A percentile compares a stretch with the other conserved stretches of the same genome.
Evolutionary conservation across 2,797 vertebrate species (phyloP).

Genomic region (Fundulus diaphanus): DNA sequence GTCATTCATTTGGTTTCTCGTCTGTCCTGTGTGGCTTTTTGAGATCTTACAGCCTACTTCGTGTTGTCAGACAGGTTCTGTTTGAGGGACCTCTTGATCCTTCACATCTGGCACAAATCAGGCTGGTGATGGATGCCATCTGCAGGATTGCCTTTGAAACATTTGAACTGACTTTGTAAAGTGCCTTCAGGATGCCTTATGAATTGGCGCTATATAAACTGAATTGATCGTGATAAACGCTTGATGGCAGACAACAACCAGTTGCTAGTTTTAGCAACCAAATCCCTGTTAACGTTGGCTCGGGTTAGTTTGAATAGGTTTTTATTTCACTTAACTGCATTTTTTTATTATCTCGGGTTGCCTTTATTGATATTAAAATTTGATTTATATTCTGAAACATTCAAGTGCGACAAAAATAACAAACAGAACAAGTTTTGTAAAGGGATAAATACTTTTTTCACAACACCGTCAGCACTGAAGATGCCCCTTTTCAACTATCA

Average conservation of each 20-base stretch:
- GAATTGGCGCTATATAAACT: no score
- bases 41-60: not conserved
- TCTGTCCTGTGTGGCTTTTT: not conserved
- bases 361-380: not conserved
- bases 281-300: not conserved
- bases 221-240: not conserved
- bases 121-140: no score
- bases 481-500: no score
- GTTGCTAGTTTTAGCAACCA: no score
- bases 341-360: not conserved
- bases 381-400: not conserved
- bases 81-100: not conserved
- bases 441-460: no score
- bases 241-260: not conserved
- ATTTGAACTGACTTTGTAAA: no score
- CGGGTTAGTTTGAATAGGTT: not conserved
- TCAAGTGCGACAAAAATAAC: not conserved
- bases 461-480: no score
- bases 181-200: no score
- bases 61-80: not conserved
- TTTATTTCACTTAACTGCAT: not conserved
- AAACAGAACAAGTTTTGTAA: no score
- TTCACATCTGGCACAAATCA: not conserved
- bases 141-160: no score
- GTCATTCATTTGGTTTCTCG: not conserved